Conservation (phyloP, 2,797 vertebrate species). For the Chiloscyllium punctatum region DNA sequence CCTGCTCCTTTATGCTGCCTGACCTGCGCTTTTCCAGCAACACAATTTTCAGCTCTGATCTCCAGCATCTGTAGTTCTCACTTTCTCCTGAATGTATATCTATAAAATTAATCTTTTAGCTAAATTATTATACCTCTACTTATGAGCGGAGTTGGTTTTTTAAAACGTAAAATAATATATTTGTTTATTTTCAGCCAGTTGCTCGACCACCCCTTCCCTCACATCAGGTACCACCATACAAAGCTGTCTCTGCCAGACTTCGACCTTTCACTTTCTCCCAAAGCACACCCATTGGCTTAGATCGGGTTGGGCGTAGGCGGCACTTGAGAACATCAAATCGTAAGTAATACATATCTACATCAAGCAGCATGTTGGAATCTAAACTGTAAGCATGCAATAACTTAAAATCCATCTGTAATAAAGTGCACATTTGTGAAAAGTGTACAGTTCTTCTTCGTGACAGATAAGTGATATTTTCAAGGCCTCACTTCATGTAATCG, state of each 20-base stretch:
- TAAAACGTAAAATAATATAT: neutral
- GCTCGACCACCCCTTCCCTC: slow-evolving; percentile 80
- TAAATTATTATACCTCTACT: neutral
- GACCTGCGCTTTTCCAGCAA: too few relatives aligned
- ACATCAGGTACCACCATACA: slow-evolving; percentile 87
- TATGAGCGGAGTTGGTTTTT: neutral
- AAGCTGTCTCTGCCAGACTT: slow-evolving; percentile 80
- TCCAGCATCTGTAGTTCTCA: too few relatives aligned
- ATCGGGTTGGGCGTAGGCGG: slow-evolving; percentile 73
- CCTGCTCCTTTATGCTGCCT: too few relatives aligned
- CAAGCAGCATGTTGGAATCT: neutral
- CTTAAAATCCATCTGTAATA: neutral
- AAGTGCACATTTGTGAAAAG: neutral
- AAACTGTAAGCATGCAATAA: neutral
- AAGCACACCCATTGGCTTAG: slow-evolving; percentile 92
- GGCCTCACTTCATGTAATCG: neutral
- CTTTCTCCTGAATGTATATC: neutral
- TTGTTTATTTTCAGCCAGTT: slow-evolving; percentile 61
- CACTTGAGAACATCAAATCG: slow-evolving; percentile 61
- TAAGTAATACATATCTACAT: slow-evolving; percentile 49
- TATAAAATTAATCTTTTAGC: neutral
- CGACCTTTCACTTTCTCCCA: slow-evolving; percentile 81
- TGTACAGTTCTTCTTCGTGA: neutral
- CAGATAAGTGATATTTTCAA: too few relatives aligned
- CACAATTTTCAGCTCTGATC: too few relatives aligned